A percentile compares a stretch with the other conserved stretches of the same genome.
phyloP scores from a whole-genome alignment of 2,797 vertebrate species.

The Rhodeus uyekii region DNA sequence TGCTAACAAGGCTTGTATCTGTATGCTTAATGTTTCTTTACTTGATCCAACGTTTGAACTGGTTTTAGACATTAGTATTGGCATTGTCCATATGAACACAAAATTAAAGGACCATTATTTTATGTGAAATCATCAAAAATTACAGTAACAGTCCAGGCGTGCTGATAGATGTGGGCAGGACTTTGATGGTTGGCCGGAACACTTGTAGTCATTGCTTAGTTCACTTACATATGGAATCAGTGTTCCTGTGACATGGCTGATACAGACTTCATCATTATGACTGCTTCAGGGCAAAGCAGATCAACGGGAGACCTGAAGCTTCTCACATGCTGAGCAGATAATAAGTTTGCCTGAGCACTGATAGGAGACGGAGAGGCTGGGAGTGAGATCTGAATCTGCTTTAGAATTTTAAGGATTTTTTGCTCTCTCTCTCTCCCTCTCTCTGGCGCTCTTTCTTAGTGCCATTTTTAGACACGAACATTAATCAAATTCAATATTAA shows the following conservation, averaged over 20 bases:
- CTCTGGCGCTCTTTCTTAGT: background rate
- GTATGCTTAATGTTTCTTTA: constrained; percentile 43
- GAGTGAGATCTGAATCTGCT: constrained; percentile 27
- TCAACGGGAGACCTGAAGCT: constrained; percentile 67
- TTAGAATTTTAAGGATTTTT: constrained; percentile 4
- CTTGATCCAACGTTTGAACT: background rate
- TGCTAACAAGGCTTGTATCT: constrained; percentile 50
- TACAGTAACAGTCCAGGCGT: background rate
- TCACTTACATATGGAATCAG: constrained; percentile 41
- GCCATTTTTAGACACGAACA: background rate
- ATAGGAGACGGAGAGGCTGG: constrained; percentile 42
- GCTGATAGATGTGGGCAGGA: background rate
- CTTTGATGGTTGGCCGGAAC: constrained; percentile 42
- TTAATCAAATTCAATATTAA: constrained; percentile 31
- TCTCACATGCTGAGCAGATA: constrained; percentile 67
- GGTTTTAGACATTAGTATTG: background rate
- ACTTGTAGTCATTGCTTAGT: constrained; percentile 24
- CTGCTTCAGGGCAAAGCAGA: constrained; percentile 57
- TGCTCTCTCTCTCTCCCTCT: constrained; percentile 3
- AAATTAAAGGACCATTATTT: background rate
- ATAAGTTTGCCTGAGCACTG: constrained; percentile 64
- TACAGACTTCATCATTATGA: constrained; percentile 51
- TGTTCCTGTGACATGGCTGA: constrained; percentile 30
- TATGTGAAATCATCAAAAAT: background rate
- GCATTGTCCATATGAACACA: background rate